Evolutionary conservation across 1,140 invertebrate genomes (phyloP).

Genomic region (Bombus consobrinus): DNA sequence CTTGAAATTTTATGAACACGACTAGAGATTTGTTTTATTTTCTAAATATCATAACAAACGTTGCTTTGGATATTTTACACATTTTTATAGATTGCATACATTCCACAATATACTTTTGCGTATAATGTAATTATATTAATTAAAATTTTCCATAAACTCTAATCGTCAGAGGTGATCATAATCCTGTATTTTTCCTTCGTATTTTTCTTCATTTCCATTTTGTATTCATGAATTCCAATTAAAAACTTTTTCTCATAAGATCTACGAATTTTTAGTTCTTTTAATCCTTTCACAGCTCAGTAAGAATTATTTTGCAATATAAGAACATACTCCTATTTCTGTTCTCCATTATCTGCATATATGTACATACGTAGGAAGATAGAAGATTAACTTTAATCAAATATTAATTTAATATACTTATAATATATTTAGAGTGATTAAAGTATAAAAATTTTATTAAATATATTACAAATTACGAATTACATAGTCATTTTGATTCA

Average conservation of each 20-base stretch:
- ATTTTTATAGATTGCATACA: background rate
- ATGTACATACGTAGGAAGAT: background rate
- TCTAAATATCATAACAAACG: background rate
- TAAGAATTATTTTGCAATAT: background rate
- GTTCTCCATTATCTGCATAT: background rate
- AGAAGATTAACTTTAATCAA: background rate
- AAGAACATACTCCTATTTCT: background rate
- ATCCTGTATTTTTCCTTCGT: background rate
- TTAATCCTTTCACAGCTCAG: background rate
- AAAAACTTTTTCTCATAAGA: too few species aligned
- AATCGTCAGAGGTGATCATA: too few species aligned
- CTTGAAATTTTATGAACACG: background rate
- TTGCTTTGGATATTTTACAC: background rate
- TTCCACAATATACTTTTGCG: background rate
- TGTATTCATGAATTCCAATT: too few species aligned
- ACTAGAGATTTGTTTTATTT: background rate
- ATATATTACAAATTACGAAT: background rate
- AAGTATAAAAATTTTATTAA: background rate
- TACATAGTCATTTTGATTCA: too few species aligned
- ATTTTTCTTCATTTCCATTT: background rate
- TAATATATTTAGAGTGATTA: background rate
- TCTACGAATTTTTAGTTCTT: background rate
- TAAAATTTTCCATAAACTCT: too few species aligned
- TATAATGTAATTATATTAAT: too few species aligned
- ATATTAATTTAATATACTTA: too few species aligned